Conservation (phyloP, 2,888 invertebrate genomes). For the Tridacna crocea region DNA sequence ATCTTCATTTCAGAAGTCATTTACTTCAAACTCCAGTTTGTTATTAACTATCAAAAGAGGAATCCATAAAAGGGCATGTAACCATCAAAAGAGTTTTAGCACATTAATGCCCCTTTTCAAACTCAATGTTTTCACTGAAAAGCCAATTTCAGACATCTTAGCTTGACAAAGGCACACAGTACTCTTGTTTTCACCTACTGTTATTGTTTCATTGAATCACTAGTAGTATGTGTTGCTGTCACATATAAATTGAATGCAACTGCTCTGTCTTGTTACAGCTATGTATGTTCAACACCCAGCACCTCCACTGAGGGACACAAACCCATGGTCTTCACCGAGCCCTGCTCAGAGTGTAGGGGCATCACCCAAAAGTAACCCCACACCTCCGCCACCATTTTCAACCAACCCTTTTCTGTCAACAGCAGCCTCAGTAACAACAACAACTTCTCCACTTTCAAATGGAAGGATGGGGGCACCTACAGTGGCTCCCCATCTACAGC, state of each 20-base stretch:
- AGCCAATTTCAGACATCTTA: no score
- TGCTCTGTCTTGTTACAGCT: slow-evolving; percentile 36
- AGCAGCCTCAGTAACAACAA: slow-evolving; percentile 31
- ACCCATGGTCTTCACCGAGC: slow-evolving; percentile 72
- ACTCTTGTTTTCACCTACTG: no score
- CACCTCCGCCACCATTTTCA: slow-evolving; percentile 57
- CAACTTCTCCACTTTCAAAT: slow-evolving; percentile 43
- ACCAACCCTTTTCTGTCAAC: slow-evolving; percentile 70
- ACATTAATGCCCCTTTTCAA: no score
- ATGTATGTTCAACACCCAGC: slow-evolving; percentile 49
- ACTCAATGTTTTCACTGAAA: no score
- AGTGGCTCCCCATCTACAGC: slow-evolving; percentile 55
- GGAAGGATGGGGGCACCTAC: slow-evolving; percentile 37
- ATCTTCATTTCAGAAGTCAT: no score
- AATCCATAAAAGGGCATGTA: no score
- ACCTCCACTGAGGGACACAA: slow-evolving; percentile 73
- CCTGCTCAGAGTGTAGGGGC: slow-evolving; percentile 31
- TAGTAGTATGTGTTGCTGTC: no score
- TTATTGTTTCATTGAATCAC: no score
- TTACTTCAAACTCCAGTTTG: no score
- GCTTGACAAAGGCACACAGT: no score
- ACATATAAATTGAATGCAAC: neutral
- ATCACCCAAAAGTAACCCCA: slow-evolving; percentile 28
- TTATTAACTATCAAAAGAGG: no score
- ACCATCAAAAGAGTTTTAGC: no score